phyloP scores from a whole-genome alignment of 2,113 vertebrate genomes.

The Eptesicus fuscus region DNA sequence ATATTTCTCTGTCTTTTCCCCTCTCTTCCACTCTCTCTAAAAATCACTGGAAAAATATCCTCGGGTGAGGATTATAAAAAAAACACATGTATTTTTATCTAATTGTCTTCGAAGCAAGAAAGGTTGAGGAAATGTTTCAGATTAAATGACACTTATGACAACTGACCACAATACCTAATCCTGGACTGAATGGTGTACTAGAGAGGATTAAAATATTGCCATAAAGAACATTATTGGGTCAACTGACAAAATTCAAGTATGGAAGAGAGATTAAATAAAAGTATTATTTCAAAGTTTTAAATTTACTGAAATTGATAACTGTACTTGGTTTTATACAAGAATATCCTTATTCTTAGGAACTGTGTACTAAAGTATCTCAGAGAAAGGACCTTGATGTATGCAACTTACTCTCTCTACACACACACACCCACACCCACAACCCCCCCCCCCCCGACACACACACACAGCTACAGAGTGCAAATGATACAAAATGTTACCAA shows the following conservation, averaged over 20 bases:
- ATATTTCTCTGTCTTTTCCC: too few species aligned
- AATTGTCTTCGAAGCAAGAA: background rate
- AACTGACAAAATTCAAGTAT: background rate
- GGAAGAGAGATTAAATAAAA: background rate
- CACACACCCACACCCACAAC: background rate
- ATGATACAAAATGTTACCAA: constrained; percentile 18
- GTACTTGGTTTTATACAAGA: background rate
- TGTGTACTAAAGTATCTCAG: background rate
- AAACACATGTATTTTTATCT: too few species aligned
- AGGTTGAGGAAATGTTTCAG: background rate
- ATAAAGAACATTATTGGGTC: background rate
- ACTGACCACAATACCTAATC: background rate
- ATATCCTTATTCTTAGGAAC: background rate
- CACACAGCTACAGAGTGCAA: background rate
- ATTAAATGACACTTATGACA: background rate
- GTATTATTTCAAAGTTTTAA: background rate
- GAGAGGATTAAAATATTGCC: background rate
- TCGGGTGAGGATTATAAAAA: too few species aligned
- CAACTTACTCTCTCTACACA: background rate
- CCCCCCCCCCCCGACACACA: too few species aligned
- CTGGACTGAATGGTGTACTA: background rate
- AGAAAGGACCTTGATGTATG: background rate
- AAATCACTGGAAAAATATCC: too few species aligned
- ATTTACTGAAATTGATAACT: background rate
- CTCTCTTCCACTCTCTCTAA: too few species aligned